Percentiles rank a stretch among this genome's conserved stretches.
Conservation (phyloP, 2,888 invertebrate genomes). For the Rhamphomyia laevipes region DNA sequence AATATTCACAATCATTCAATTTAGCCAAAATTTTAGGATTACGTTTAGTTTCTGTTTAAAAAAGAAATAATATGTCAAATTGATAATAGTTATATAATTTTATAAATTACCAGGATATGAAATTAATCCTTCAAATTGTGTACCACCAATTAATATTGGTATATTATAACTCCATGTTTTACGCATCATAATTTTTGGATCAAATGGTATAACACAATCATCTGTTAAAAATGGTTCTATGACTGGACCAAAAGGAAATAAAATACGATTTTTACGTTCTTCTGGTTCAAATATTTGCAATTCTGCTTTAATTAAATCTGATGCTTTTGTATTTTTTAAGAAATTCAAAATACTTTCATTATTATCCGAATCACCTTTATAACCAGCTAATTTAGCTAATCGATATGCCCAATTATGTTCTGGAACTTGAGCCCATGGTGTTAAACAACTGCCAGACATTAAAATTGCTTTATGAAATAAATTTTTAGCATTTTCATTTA, state of each 20-base stretch:
- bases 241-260: slow-evolving; percentile 30
- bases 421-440: slow-evolving; percentile 31
- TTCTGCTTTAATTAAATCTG: slow-evolving; percentile 29
- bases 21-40: slow-evolving; percentile 25
- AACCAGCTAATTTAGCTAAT: slow-evolving; percentile 32
- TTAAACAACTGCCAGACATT: slow-evolving; percentile 31
- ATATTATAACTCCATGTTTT: slow-evolving; percentile 33
- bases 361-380: slow-evolving; percentile 24
- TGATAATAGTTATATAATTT: background rate
- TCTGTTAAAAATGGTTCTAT: slow-evolving; percentile 29
- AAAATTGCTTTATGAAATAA: slow-evolving; percentile 34
- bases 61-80: background rate
- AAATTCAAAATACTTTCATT: slow-evolving; percentile 32
- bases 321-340: slow-evolving; percentile 29
- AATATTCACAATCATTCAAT: slow-evolving; percentile 27
- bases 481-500: slow-evolving; percentile 39
- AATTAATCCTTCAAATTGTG: slow-evolving; percentile 32
- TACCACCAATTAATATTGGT: slow-evolving; percentile 33
- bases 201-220: slow-evolving; percentile 29
- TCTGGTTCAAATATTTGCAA: slow-evolving; percentile 30
- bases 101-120: slow-evolving; percentile 23
- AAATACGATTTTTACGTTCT: slow-evolving; percentile 27
- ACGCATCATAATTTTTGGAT: slow-evolving; percentile 32
- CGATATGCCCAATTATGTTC: slow-evolving; percentile 26
- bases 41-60: background rate